Base-by-base conservation (phyloP, 1,140 invertebrate species). In the Lordiphosa collinella region DNA sequence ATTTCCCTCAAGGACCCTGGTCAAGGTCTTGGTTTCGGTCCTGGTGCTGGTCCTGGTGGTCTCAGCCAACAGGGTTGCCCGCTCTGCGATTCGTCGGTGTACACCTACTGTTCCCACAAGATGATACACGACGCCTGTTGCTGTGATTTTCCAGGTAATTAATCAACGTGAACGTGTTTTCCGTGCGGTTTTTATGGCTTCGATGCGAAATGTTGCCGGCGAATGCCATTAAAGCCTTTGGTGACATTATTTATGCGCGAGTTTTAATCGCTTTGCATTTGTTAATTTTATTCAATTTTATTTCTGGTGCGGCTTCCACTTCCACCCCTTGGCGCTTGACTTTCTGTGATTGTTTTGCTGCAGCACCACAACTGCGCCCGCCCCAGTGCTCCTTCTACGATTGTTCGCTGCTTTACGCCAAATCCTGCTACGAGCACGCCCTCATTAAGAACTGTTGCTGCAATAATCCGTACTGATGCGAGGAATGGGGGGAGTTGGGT, bases 41-140 rank as follows among this genome's bases (percentile, higher is more conserved):
- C 47, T 11, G 63, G 43, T 7, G 13, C 25, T 7, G 55, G 35
- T 34, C 11, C 14, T n/a, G n/a, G n/a, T 9, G 37, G 50, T 10
- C 29, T 18, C 2, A 34, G 46, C 4, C 43, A 40, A 16, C 38
- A 40, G 40, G 90, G 90, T 12, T 95, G 94, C 72, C 94, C 94
- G 1, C 69, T 93, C 3, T 95, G 94, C 65, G 94, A 95, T 79
- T 92, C 92, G 1, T 94, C 93, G 0, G 93, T 95, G 0, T 94
- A 92, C 84, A 92, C 92, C 58, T 95, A 94, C 67, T 95, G 94
- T 69, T 92, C 92, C 2, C 91, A 93, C 35, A 94, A 94, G 87
- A 89, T 94, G 47, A 90, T 93, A 1, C 94, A 95, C 72, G 94
- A 95, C 71, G 91, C 93, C 0, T 95, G 94, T 73, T 95, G 94